These are phyloP conservation scores for Chaetops frenatus DNA, from an alignment of 2,113 vertebrate species.

Conservation along the genomic window DNA sequence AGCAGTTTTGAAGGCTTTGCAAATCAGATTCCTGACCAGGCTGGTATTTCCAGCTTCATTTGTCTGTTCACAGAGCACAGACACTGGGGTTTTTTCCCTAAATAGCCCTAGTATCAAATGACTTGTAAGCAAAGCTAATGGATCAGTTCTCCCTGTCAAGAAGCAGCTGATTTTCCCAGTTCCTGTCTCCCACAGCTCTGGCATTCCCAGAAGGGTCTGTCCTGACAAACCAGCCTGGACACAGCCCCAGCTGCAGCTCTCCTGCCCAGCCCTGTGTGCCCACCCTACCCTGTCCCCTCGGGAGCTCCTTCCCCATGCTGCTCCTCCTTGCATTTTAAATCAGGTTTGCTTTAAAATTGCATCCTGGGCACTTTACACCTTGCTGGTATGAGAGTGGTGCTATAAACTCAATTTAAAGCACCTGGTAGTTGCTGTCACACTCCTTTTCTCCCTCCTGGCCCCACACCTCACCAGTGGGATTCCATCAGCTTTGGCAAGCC, in stretches of 20 bases:
- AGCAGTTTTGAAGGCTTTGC: neutral
- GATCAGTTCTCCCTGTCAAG: neutral
- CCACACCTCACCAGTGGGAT: neutral
- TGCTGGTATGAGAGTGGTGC: neutral
- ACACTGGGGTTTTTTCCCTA: neutral
- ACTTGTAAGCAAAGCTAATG: neutral
- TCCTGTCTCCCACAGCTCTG: neutral
- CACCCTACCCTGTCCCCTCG: rapidly evolving
- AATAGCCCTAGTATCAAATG: neutral
- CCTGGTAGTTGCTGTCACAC: rapidly evolving
- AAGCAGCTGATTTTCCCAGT: neutral
- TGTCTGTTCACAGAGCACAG: neutral
- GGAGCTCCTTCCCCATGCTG: neutral
- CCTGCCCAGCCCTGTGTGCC: neutral
- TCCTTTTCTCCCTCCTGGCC: neutral
- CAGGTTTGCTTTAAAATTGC: neutral
- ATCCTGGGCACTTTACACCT: neutral
- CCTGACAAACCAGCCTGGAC: neutral
- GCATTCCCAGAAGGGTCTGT: neutral
- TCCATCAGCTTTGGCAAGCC: neutral
- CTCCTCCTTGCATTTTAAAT: neutral
- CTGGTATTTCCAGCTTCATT: neutral
- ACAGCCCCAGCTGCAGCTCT: neutral
- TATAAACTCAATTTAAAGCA: neutral
- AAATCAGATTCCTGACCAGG: neutral